These are phyloP conservation scores for Aquatica leii DNA, from an alignment of 2,888 invertebrate species.

Conservation along the genomic window DNA sequence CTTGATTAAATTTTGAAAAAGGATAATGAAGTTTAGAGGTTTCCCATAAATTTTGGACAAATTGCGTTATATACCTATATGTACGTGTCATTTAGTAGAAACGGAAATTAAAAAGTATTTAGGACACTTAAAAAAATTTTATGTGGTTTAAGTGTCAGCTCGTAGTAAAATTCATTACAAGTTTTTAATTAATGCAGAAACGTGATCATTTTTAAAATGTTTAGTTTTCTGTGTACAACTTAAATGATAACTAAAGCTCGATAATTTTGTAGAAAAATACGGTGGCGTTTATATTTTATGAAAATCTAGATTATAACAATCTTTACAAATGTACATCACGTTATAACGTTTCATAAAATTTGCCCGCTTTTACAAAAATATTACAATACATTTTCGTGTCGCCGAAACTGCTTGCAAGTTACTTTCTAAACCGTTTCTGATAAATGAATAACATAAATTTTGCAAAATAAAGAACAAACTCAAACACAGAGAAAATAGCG, in stretches of 20 bases:
- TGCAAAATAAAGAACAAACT: constrained; percentile 4
- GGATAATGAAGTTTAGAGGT: constrained; percentile 23
- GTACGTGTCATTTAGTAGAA: neutral
- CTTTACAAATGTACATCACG: constrained; percentile 17
- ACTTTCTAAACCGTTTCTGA: constrained; percentile 11
- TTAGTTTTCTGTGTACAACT: constrained; percentile 1
- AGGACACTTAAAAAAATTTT: constrained; percentile 31
- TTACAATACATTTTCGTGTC: constrained; percentile 11
- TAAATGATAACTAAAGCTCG: too few species aligned
- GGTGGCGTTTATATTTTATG: too few species aligned
- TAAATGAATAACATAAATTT: constrained; percentile 14
- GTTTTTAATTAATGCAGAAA: constrained; percentile 52
- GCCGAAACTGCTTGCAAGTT: constrained; percentile 11
- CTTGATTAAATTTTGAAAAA: constrained; percentile 35
- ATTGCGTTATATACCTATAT: neutral
- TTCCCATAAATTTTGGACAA: constrained; percentile 10
- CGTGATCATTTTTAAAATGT: constrained; percentile 43
- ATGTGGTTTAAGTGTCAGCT: constrained; percentile 42
- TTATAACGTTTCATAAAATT: constrained; percentile 18
- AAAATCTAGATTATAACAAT: too few species aligned
- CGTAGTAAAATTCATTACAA: constrained; percentile 53
- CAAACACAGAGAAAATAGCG: constrained; percentile 14
- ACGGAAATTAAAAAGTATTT: constrained; percentile 29
- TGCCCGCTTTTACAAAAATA: neutral
- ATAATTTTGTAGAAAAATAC: neutral